Evolutionary conservation across 2,113 vertebrate genomes (phyloP).

Genomic region (Gambusia holbrooki): DNA sequence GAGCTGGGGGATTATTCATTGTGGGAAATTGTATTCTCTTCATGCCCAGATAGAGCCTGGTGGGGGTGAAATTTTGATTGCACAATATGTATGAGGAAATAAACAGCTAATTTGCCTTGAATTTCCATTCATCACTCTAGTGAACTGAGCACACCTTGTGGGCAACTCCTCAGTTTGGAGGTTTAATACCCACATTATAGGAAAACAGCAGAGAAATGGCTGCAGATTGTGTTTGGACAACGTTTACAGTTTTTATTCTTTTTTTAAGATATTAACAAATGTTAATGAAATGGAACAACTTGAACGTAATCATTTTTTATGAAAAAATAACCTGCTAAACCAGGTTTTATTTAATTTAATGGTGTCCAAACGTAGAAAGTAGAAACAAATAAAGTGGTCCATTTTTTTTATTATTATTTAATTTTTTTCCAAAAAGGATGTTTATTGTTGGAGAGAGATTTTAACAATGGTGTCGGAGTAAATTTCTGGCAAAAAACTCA

Average conservation of each 20-base stretch:
- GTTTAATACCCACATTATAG: constrained; percentile 30
- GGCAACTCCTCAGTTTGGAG: constrained; percentile 38
- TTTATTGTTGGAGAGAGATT: too few species aligned
- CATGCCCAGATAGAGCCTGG: constrained; percentile 49
- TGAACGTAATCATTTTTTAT: not conserved
- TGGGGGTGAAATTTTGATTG: constrained; percentile 59
- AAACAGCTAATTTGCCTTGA: constrained; percentile 57
- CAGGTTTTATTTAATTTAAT: not conserved
- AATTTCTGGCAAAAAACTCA: too few species aligned
- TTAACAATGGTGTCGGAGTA: too few species aligned
- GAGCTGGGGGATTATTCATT: constrained; percentile 42
- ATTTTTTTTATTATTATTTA: too few species aligned
- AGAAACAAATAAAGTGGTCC: too few species aligned
- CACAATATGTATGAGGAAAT: constrained; percentile 45
- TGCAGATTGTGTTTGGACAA: not conserved
- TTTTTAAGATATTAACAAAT: not conserved
- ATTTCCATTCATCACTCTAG: constrained; percentile 54
- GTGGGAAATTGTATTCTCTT: constrained; percentile 54
- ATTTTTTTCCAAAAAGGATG: too few species aligned
- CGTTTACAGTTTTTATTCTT: not conserved
- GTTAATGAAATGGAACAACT: too few species aligned
- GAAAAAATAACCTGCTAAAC: not conserved
- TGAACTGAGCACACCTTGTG: constrained; percentile 15
- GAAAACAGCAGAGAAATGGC: constrained; percentile 9
- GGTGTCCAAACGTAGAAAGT: too few species aligned